phyloP scores from a whole-genome alignment of 2,113 vertebrate genomes.

The Potamarius usumacintae region DNA sequence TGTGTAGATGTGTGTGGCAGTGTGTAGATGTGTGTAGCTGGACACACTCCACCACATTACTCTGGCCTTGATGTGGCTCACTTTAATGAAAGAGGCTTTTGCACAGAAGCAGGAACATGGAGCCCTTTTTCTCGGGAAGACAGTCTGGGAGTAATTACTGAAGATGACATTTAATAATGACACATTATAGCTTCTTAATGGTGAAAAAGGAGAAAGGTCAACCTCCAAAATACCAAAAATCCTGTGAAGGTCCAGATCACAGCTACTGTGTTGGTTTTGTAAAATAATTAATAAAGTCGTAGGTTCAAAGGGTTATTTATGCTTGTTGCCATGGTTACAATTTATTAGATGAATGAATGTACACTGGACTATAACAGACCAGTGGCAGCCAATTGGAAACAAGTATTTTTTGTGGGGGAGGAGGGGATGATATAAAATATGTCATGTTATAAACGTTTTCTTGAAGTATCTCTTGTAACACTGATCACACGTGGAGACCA shows the following conservation, averaged over 20 bases:
- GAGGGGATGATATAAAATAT: neutral
- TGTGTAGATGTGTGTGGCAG: neutral
- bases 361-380: neutral
- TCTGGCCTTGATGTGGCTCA: constrained; percentile 1
- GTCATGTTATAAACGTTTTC: neutral
- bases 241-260: neutral
- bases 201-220: neutral
- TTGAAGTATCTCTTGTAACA: neutral
- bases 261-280: neutral
- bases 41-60: neutral
- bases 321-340: neutral
- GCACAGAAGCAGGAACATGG: neutral
- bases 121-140: neutral
- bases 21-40: neutral
- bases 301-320: neutral
- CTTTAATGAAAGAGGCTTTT: neutral
- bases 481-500: neutral
- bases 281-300: neutral
- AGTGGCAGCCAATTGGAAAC: neutral
- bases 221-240: neutral
- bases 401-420: neutral
- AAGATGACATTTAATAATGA: constrained; percentile 1
- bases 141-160: neutral
- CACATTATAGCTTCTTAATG: neutral
- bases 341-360: neutral